Conservation (phyloP, 2,113 vertebrate species). For the Lethenteron reissneri region DNA sequence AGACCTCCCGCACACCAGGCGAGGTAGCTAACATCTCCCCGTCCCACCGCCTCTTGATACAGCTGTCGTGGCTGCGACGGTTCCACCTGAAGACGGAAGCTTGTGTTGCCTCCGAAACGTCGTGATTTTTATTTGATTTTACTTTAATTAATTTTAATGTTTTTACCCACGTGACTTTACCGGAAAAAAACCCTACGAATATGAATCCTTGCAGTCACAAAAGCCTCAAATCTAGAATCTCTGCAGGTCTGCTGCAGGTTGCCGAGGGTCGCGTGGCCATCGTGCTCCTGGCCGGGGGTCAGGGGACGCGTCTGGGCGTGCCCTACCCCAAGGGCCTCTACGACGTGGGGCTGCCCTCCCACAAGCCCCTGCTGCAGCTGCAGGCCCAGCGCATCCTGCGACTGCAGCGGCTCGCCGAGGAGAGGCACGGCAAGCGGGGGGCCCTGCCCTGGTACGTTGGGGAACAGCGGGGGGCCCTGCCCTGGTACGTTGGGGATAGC, state of each 20-base stretch:
- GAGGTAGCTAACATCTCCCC: neutral
- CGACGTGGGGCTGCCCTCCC: slow-evolving; percentile 54
- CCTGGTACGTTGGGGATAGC: too few species aligned
- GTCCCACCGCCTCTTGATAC: neutral
- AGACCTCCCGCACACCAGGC: neutral
- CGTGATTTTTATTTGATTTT: too few species aligned
- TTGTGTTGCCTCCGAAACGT: too few species aligned
- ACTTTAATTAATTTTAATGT: too few species aligned
- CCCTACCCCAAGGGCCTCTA: slow-evolving; percentile 89
- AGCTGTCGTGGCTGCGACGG: too few species aligned
- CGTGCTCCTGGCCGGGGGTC: slow-evolving; percentile 73
- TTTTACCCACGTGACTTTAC: too few species aligned
- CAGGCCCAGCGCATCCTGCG: slow-evolving; percentile 60
- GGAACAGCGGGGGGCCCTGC: too few species aligned
- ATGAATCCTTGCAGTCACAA: neutral
- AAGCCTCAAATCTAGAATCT: neutral
- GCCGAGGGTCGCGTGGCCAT: slow-evolving; percentile 49
- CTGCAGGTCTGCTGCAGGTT: slow-evolving; percentile 50
- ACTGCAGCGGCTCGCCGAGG: slow-evolving; percentile 38
- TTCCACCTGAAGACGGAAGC: too few species aligned
- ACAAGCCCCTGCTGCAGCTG: slow-evolving; percentile 65
- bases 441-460: too few species aligned
- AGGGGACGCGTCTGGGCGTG: slow-evolving; percentile 77
- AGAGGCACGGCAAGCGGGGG: slow-evolving; percentile 25
- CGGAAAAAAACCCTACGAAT: too few species aligned